Evolutionary conservation across 2,113 vertebrate genomes (phyloP), one percentile per base, ranked within the genome.

Genomic region (Malaclemys terrapin): DNA sequence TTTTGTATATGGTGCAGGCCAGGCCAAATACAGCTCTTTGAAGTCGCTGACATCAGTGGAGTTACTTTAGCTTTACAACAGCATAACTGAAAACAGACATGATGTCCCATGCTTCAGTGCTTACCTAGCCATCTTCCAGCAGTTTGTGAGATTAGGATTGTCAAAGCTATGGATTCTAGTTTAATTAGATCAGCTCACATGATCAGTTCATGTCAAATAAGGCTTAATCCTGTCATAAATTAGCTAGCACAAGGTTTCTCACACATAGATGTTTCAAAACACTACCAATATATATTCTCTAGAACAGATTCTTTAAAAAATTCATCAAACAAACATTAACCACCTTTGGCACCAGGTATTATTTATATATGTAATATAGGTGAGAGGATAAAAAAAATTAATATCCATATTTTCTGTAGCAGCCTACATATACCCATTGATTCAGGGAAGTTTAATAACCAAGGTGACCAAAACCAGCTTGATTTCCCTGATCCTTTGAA

Each of bases 391-490:
- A 76, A 78, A 75, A 47, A 56, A 72, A 80, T 10, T 72, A 25
- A 72, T 89, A 91, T 86, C 65, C 93, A 50, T 65, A 54, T n/a
- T 89, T 91, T 85, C 82, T 49, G 20, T 29, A 57, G 49, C 92
- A 91, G 49, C 4, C 6, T 56, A 94, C 72, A 29, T 35, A 50
- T 72, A 47, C 7, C 80, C 91, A 81, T 42, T 88, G 91, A 94
- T 95, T 94, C 42, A 78, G 69, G 90, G 35, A 4, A 93, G 90
- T 96, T 93, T 89, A 85, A 82, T 82, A 95, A 57, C 19, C 84
- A 75, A 17, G 95, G 3, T 29, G 31, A 94, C 81, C 38, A 88
- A 95, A 95, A 24, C 6, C 27, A 87, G 49, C 5, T 80, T 84
- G 38, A 90, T 22, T 54, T 62, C 35, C 24, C 54, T 75, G 88